Evolutionary conservation across 2,888 invertebrate species (phyloP).

Genomic region (Nomada hirtipes): DNA sequence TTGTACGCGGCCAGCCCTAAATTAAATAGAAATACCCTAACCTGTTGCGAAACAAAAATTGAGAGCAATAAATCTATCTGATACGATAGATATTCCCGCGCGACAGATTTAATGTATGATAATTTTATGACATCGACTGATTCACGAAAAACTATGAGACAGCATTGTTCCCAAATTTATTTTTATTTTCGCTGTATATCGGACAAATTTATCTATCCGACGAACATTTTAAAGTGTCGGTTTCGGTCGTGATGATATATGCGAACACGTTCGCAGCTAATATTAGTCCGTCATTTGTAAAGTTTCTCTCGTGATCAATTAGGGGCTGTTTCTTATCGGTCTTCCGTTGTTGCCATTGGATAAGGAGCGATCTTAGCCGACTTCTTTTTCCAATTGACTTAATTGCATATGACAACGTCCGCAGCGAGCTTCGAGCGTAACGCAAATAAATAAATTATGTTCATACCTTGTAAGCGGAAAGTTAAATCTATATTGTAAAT

Average conservation of each 20-base stretch:
- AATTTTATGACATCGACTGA: background rate
- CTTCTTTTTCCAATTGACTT: slow-evolving; percentile 55
- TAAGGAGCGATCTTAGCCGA: slow-evolving; percentile 47
- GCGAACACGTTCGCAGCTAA: background rate
- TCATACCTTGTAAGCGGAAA: too few relatives aligned
- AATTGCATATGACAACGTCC: slow-evolving; percentile 43
- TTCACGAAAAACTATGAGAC: background rate
- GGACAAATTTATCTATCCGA: background rate
- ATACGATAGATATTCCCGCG: background rate
- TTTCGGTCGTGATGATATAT: background rate
- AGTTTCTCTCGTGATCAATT: slow-evolving; percentile 54
- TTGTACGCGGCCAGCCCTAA: too few relatives aligned
- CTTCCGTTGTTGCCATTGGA: slow-evolving; percentile 42
- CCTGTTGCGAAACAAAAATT: too few relatives aligned
- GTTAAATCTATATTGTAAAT: too few relatives aligned
- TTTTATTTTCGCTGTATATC: background rate
- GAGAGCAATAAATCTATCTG: background rate
- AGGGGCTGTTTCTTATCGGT: slow-evolving; percentile 44
- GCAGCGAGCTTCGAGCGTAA: slow-evolving; percentile 4
- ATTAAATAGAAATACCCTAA: too few relatives aligned
- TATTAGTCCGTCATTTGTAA: slow-evolving; percentile 45
- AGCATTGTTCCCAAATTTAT: background rate
- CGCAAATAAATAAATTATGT: background rate
- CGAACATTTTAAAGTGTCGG: background rate
- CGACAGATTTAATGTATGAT: background rate